These are phyloP conservation scores for Xylocopa sonorina DNA, from an alignment of 1,140 invertebrate genomes.

Conservation along the genomic window DNA sequence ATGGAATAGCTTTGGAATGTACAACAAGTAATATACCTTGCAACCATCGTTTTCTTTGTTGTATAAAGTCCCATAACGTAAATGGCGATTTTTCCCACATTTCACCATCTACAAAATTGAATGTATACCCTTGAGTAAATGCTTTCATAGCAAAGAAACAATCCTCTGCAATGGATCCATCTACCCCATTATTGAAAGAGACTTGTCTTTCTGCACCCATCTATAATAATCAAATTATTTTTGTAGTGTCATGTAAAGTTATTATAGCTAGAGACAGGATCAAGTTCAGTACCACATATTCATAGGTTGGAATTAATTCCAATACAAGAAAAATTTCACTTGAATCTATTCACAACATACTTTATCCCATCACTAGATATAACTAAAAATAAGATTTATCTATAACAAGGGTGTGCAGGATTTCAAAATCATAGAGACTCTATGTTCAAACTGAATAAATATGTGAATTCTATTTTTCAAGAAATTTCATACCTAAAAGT, in stretches of 20 bases:
- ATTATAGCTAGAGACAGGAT: no score
- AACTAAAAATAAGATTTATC: background rate
- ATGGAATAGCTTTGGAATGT: slow-evolving; percentile 92
- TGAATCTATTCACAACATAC: no score
- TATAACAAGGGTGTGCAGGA: no score
- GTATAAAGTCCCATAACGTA: slow-evolving; percentile 96
- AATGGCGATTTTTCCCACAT: slow-evolving; percentile 99
- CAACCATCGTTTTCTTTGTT: slow-evolving; percentile 98
- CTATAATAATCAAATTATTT: slow-evolving; percentile 80
- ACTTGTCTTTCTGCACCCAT: slow-evolving; percentile 93
- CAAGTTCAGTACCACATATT: no score
- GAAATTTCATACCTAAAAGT: no score
- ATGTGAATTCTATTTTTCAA: no score
- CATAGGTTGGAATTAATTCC: no score
- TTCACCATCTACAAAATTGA: slow-evolving; percentile 97
- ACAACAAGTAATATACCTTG: slow-evolving; percentile 97
- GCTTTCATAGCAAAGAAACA: slow-evolving; percentile 98
- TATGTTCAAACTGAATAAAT: no score
- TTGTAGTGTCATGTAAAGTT: background rate
- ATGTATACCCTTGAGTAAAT: slow-evolving; percentile 91
- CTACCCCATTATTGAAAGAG: slow-evolving; percentile 96
- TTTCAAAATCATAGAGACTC: no score
- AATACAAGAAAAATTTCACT: no score
- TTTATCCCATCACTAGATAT: no score
- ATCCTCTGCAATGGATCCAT: slow-evolving; percentile 98